These are phyloP conservation scores for Myopa tessellatipennis DNA, from an alignment of 2,888 invertebrate genomes.

Conservation along the genomic window DNA sequence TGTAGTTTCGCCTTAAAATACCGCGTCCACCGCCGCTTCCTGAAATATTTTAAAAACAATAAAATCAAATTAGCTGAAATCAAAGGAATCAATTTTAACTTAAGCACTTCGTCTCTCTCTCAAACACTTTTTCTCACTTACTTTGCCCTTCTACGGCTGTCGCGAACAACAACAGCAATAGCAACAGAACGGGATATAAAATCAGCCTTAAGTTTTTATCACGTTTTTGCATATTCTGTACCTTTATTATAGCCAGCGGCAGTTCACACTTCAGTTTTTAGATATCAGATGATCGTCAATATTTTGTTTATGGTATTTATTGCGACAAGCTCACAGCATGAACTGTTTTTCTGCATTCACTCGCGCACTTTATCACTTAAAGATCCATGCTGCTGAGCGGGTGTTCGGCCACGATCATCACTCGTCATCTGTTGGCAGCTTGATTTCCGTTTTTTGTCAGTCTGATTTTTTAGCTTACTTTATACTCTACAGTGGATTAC, in stretches of 20 bases:
- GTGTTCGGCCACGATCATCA: neutral
- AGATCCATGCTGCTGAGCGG: neutral
- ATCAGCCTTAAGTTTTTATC: slow-evolving; percentile 32
- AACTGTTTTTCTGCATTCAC: neutral
- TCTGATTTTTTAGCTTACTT: neutral
- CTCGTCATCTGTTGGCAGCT: neutral
- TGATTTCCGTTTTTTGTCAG: neutral
- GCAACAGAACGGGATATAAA: slow-evolving; percentile 30
- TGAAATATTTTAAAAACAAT: slow-evolving; percentile 42
- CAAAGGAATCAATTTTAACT: neutral
- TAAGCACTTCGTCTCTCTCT: too few relatives aligned
- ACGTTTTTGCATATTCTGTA: slow-evolving; percentile 21
- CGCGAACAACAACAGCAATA: slow-evolving; percentile 35
- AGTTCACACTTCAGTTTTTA: too few relatives aligned
- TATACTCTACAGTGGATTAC: neutral
- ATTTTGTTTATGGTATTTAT: neutral
- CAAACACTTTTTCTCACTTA: slow-evolving; percentile 38
- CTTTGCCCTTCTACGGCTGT: slow-evolving; percentile 47
- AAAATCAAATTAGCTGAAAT: neutral
- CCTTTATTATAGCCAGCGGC: slow-evolving; percentile 9
- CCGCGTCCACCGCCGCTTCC: slow-evolving; percentile 65
- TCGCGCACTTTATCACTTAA: neutral
- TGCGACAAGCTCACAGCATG: slow-evolving; percentile 21
- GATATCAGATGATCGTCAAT: neutral
- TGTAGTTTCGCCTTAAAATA: slow-evolving; percentile 65